A percentile compares a stretch with the other conserved stretches of the same genome.
Conservation (phyloP, 2,797 vertebrate genomes). For the Chrosomus eos region DNA sequence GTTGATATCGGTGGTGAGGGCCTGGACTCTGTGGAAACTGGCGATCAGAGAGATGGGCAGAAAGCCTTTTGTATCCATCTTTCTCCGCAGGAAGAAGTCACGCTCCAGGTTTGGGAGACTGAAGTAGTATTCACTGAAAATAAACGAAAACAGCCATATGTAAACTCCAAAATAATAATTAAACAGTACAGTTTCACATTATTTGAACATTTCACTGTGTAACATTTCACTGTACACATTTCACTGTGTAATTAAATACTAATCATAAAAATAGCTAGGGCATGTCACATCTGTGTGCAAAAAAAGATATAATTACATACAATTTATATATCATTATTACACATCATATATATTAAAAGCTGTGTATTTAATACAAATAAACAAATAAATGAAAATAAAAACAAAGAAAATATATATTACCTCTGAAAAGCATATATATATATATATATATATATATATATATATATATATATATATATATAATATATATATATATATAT, state of each 20-base stretch:
- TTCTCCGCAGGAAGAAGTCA: conserved; percentile 94
- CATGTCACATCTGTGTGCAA: not conserved
- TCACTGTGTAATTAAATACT: not conserved
- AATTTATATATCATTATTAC: not conserved
- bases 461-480: too few species aligned
- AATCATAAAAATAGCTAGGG: not conserved
- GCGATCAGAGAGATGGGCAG: conserved; percentile 93
- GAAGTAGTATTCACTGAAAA: conserved; percentile 94
- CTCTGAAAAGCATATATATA: not conserved
- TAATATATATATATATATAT: not conserved
- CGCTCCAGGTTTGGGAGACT: conserved; percentile 94
- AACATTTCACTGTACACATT: too few species aligned
- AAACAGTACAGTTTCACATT: not conserved
- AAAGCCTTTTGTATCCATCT: conserved; percentile 93
- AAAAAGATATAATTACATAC: not conserved
- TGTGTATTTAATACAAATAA: not conserved
- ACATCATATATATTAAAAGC: not conserved
- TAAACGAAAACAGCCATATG: not conserved
- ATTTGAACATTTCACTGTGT: too few species aligned
- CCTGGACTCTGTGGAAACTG: conserved; percentile 92
- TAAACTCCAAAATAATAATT: not conserved
- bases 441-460: too few species aligned
- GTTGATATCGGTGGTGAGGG: conserved; percentile 88
- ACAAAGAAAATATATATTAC: not conserved
- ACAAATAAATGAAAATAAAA: not conserved